A percentile compares a stretch with the other conserved stretches of the same genome.
Evolutionary conservation across 2,888 invertebrate genomes (phyloP).

Genomic region (Schizaphis graminum): DNA sequence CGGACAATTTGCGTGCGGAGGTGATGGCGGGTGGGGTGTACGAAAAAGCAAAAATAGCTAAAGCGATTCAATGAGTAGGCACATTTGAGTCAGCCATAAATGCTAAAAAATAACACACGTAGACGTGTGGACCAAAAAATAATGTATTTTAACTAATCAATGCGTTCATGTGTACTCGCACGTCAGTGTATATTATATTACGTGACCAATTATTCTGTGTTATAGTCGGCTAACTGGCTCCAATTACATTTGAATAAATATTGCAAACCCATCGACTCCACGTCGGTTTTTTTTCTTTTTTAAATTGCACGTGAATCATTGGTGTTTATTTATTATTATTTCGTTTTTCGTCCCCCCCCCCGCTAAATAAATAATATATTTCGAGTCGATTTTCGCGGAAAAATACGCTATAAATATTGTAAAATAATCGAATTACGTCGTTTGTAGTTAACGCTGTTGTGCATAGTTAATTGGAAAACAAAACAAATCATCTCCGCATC

Average conservation of each 20-base stretch:
- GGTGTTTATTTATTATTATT: background rate
- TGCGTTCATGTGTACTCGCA: background rate
- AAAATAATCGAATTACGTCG: background rate
- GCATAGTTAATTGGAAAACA: background rate
- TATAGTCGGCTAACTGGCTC: background rate
- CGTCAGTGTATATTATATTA: too few species aligned
- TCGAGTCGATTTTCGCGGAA: background rate
- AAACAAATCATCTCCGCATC: background rate
- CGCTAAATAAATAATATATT: background rate
- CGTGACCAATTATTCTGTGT: background rate
- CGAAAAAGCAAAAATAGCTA: background rate
- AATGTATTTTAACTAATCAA: background rate
- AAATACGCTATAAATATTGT: constrained; percentile 3
- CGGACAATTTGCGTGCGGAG: background rate
- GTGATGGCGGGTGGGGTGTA: background rate
- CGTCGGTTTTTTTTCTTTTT: background rate
- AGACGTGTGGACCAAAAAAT: background rate
- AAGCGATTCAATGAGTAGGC: constrained; percentile 22
- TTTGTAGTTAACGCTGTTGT: background rate
- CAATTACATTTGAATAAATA: background rate
- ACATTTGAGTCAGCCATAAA: background rate
- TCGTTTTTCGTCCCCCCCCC: background rate
- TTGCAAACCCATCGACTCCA: background rate
- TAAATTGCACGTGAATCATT: background rate
- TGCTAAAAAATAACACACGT: background rate